A percentile compares a stretch with the other conserved stretches of the same genome.
Evolutionary conservation across 92 coral and sea anemone genomes (phyloP).

Genomic region (Nematostella vectensis): DNA sequence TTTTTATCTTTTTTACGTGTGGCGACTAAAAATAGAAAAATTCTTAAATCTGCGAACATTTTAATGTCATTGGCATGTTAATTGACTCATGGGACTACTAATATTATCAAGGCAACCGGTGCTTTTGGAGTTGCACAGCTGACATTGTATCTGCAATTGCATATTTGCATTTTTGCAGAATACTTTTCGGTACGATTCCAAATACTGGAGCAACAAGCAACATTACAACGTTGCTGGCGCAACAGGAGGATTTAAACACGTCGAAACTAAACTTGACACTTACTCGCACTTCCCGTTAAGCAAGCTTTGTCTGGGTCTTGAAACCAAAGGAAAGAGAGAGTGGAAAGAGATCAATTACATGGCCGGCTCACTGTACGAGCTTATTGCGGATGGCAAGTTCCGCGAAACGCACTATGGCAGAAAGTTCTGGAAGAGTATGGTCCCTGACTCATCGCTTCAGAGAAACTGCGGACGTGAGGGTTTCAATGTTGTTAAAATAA

Average conservation of each 20-base stretch:
- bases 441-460: conserved; percentile 32
- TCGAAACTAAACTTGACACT: conserved; percentile 33
- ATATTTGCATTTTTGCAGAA: too few species aligned
- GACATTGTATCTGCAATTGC: too few species aligned
- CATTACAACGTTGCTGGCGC: conserved; percentile 28
- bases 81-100: too few species aligned
- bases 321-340: conserved; percentile 5
- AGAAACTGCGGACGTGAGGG: conserved; percentile 32
- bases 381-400: conserved; percentile 14
- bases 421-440: conserved; percentile 18
- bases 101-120: too few species aligned
- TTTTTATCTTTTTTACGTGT: too few species aligned
- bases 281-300: conserved; percentile 19
- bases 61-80: too few species aligned
- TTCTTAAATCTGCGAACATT: too few species aligned
- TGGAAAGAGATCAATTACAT: conserved; percentile 16
- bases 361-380: conserved; percentile 21
- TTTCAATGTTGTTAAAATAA: conserved; percentile 9
- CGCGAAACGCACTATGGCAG: conserved; percentile 24
- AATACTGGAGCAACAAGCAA: conserved; percentile 17
- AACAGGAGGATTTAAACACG: conserved; percentile 29
- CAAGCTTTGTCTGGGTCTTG: conserved; percentile 31
- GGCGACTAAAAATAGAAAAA: too few species aligned
- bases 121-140: too few species aligned
- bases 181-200: conserved; percentile 27